Evolutionary conservation across 2,888 invertebrate genomes (phyloP), one percentile per base, ranked within the genome.

Genomic region (Dolichomitus sp.): DNA sequence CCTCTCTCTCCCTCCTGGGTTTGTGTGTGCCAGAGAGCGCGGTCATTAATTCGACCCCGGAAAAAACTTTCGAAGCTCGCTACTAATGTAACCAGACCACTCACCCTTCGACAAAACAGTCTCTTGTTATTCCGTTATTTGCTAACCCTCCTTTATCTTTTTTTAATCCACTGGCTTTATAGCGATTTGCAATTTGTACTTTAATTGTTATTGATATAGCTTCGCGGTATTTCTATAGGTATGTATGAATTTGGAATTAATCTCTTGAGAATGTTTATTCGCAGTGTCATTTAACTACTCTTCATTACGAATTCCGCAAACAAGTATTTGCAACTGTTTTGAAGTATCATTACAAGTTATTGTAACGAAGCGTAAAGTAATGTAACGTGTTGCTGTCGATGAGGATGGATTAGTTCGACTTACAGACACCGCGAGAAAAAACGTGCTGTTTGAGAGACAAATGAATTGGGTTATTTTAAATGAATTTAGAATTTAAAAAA

Each of bases 41-140:
- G 77, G 80, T 77, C 84, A 80, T 80, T 83, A 80, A 80, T 84
- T 80, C 74, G 78, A 74, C 50, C 37, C 68, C 57, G 63, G 69
- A 65, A 12, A 61, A 40, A 61, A 73, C 73, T 76, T 72, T 73
- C 76, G 54, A 76, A 70, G 73, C 80, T 80, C 50, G 70, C 33
- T 83, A 74, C 76, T 83, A 77, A 80, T 80, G 76, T 77, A 83
- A 80, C 69, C 73, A 23, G 69, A 68, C 45, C 33, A 76, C 76
- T 76, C 76, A 65, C 78, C 76, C 74, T 80, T 54, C 42, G 50
- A 48, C 80, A 65, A 37, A 61, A 83, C 77, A 70, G 66, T 70
- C 73, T 70, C 69, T 68, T 50, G 27, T 40, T 52, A 23, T 30
- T 37, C 40, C 6, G 14, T 48, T 33, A 17, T 50, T 12, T 9